Percentiles rank a stretch among this genome's conserved stretches.
Conservation (phyloP, 2,797 vertebrate species). For the Silurus lanzhouensis region DNA sequence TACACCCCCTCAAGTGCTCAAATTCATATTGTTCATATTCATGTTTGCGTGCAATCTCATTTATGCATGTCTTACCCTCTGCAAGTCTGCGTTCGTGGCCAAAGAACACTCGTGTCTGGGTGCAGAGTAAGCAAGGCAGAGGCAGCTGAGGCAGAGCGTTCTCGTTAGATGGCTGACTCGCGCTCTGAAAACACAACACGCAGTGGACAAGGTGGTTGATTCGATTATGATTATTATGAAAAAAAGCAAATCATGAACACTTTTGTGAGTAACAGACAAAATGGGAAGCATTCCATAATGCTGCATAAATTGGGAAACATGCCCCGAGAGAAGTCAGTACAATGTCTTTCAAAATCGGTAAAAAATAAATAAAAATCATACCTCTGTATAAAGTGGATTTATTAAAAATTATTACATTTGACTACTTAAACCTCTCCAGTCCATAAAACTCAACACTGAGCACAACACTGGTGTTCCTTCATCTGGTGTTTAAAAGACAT, state of each 20-base stretch:
- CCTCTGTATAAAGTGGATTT: too few relatives aligned
- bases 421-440: too few relatives aligned
- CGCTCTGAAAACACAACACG: constrained; percentile 73
- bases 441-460: background rate
- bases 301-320: too few relatives aligned
- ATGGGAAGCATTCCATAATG: too few relatives aligned
- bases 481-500: background rate
- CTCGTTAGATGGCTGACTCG: constrained; percentile 76
- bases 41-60: background rate
- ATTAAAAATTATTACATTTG: too few relatives aligned
- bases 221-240: background rate
- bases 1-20: too few relatives aligned
- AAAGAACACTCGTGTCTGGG: constrained; percentile 91
- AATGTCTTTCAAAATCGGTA: too few relatives aligned
- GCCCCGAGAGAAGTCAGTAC: too few relatives aligned
- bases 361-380: too few relatives aligned
- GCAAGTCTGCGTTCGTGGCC: constrained; percentile 91
- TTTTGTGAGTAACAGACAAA: too few relatives aligned
- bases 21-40: background rate
- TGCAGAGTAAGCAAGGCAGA: constrained; percentile 88
- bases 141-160: constrained; percentile 85
- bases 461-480: background rate
- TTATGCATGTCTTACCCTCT: constrained; percentile 78
- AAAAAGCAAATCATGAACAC: too few relatives aligned
- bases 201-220: constrained; percentile 11